Conservation (phyloP, 92 coral and sea anemone species). For the Parazoanthus atlanticus region DNA sequence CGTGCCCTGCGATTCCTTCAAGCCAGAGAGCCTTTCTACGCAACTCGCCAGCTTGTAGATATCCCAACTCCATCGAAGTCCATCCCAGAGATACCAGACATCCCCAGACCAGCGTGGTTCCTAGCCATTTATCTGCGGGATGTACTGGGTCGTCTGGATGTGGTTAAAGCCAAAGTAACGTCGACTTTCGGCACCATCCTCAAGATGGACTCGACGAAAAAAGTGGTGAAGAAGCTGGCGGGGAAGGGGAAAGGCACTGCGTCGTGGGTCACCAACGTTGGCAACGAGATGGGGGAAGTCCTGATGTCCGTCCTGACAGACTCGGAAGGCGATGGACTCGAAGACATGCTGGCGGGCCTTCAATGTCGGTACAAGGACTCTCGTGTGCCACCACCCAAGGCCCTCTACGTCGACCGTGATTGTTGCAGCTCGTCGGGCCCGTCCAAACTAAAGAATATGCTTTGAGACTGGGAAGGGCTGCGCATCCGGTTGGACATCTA, state of each 20-base stretch:
- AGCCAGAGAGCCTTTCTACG: not conserved
- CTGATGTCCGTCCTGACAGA: not conserved
- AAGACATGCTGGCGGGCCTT: too few species aligned
- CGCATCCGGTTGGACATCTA: slow-evolving; percentile 45
- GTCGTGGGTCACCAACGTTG: not conserved
- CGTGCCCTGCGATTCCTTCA: slow-evolving; percentile 6
- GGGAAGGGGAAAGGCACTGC: not conserved
- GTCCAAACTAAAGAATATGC: too few species aligned
- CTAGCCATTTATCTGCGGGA: too few species aligned
- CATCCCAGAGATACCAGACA: not conserved
- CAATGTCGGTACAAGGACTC: too few species aligned
- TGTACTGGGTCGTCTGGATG: not conserved
- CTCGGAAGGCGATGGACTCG: too few species aligned
- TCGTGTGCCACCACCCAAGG: too few species aligned
- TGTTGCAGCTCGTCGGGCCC: too few species aligned
- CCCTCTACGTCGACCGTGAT: too few species aligned
- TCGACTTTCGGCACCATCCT: slow-evolving; percentile 12
- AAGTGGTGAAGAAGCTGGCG: not conserved
- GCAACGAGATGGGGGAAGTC: not conserved
- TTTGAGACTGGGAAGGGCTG: slow-evolving; percentile 21
- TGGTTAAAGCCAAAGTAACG: not conserved
- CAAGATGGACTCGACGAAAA: not conserved
- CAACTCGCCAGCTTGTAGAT: not conserved
- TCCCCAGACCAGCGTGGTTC: too few species aligned
- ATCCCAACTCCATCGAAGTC: not conserved